These are phyloP conservation scores for Takifugu flavidus DNA, from an alignment of 2,113 vertebrate species.

Conservation along the genomic window DNA sequence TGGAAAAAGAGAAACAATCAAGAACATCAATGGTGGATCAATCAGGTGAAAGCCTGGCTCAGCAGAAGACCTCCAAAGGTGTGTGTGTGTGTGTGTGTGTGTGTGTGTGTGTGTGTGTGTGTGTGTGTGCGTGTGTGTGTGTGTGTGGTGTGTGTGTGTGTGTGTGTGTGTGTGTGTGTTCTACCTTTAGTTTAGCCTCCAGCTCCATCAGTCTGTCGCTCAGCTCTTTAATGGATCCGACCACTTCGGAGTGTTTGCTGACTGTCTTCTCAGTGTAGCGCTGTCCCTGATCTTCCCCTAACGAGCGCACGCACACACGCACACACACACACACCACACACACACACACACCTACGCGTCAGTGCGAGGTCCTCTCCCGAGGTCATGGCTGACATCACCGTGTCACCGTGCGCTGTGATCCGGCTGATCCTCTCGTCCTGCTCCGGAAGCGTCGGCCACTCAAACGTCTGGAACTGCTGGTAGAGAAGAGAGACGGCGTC, in stretches of 20 bases:
- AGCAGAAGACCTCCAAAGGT: too few relatives aligned
- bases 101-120: too few relatives aligned
- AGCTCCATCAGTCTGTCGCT: conserved; percentile 80
- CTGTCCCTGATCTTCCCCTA: conserved; percentile 85
- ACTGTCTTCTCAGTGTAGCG: conserved; percentile 82
- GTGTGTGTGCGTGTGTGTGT: neutral
- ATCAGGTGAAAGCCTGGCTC: too few relatives aligned
- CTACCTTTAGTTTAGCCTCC: conserved; percentile 81
- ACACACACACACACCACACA: neutral
- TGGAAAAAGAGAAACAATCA: too few relatives aligned
- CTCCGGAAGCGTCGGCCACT: conserved; percentile 81
- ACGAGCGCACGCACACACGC: conserved; percentile 11
- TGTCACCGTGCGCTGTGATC: conserved; percentile 80
- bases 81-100: too few relatives aligned
- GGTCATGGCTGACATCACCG: too few relatives aligned
- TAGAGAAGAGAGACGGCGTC: conserved; percentile 81
- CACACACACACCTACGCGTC: too few relatives aligned
- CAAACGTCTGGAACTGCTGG: conserved; percentile 87
- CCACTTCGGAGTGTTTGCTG: conserved; percentile 81
- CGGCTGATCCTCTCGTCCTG: conserved; percentile 86
- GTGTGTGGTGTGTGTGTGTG: neutral
- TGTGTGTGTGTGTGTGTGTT: neutral
- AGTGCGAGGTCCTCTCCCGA: neutral
- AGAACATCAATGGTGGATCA: too few relatives aligned
- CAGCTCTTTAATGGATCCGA: conserved; percentile 81